Percentiles rank a stretch among this genome's conserved stretches.
Conservation (phyloP, 2,888 invertebrate species). For the Mesodorylaimus sp. region DNA sequence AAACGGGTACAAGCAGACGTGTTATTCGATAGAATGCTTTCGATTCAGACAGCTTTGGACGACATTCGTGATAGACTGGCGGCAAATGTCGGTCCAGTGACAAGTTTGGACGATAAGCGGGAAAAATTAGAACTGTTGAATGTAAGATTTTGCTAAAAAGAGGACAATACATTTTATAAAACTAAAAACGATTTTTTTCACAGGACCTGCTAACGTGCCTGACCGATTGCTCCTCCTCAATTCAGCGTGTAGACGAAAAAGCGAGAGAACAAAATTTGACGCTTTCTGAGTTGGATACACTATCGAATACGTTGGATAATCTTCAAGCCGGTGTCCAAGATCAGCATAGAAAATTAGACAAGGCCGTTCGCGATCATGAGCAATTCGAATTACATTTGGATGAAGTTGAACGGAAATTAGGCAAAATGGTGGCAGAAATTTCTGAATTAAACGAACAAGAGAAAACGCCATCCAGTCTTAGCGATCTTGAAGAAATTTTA, state of each 20-base stretch:
- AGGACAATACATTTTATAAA: not conserved
- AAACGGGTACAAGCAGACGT: too few relatives aligned
- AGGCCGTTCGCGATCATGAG: not conserved
- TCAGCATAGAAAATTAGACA: not conserved
- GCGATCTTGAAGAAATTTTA: not conserved
- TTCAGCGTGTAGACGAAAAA: not conserved
- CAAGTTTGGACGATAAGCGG: not conserved
- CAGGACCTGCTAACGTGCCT: not conserved
- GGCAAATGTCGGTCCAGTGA: too few relatives aligned
- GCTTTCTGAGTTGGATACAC: not conserved
- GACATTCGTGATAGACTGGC: too few relatives aligned
- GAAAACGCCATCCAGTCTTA: not conserved
- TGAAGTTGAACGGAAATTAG: too few relatives aligned
- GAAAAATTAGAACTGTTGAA: not conserved
- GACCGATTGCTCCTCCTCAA: not conserved
- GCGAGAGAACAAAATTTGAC: not conserved
- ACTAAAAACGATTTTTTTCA: too few relatives aligned
- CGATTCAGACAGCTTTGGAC: too few relatives aligned
- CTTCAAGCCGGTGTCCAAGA: not conserved
- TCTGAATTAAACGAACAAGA: not conserved
- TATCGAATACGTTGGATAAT: not conserved
- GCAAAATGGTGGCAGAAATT: too few relatives aligned
- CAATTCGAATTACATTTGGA: too few relatives aligned
- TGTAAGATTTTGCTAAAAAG: not conserved
- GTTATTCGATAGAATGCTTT: too few relatives aligned